Base-by-base conservation (phyloP, 2,797 vertebrate genomes). In the Hippopotamyrus pictus region DNA sequence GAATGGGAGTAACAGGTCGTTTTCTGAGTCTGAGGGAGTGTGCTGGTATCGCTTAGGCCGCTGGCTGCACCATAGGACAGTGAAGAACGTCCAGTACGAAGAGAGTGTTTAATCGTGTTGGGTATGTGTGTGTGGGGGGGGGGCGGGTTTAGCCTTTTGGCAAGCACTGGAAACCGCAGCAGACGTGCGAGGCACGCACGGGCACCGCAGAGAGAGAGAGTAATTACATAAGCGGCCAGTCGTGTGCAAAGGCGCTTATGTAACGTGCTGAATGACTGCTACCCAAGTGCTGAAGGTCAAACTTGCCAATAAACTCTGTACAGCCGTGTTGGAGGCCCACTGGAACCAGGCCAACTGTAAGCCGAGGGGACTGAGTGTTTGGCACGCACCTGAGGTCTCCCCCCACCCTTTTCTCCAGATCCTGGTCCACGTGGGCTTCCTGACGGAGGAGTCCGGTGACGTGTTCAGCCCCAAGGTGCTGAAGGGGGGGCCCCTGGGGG, bases 391-490 rank as follows among this genome's bases (percentile, higher is more conserved):
- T 89, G 22, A 89, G 17, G 2, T 48, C 3, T 11, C 11, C 59
- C 4, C 19, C 2, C 85, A 29, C 19, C 14, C 90, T 90, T 41
- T 19, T 54, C 41, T 90, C 12, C 92, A 99, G 98, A 97, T 99
- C 93, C 93, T 99, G 86, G 93, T 99, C 90, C 98, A 99, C 19
- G 97, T 99, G 0, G 98, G 98, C 90, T 99, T 99, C 95, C 96
- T 99, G 92, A 99, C 98, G 0, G 98, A 99, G 93, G 98, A 99
- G 93, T 98, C 98, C 0, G 98, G 98, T 25, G 98, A 99, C 0
- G 98, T 99, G 89, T 99, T 99, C 95, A 99, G 98, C 89, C 98
- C 98, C 0, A 96, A 98, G 90, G 98, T 99, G 90, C 95, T 99
- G 92, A 99, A 99, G 91, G 98, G 98, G 0, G 98, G 98, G 3